Percentiles rank a stretch among this genome's conserved stretches.
Evolutionary conservation across 2,797 vertebrate genomes (phyloP).

Genomic region (Ambastaia sidthimunki): DNA sequence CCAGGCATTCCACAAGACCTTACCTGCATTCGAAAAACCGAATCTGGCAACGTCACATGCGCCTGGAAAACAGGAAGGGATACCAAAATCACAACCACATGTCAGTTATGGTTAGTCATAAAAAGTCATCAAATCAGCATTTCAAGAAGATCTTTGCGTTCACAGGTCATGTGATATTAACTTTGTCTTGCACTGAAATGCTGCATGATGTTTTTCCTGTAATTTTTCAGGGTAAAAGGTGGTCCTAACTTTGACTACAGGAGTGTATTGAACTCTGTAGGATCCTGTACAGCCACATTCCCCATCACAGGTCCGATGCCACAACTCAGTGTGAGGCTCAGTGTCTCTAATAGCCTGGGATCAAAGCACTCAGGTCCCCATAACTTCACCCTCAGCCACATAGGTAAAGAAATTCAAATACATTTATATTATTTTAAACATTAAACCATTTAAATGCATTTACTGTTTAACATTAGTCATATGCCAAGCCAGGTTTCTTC

Average conservation of each 20-base stretch:
- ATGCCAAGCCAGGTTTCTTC: too few species aligned
- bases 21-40: conserved; percentile 79
- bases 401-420: conserved; percentile 71
- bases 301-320: conserved; percentile 56
- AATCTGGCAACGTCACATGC: conserved; percentile 73
- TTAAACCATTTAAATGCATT: too few species aligned
- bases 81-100: conserved; percentile 69
- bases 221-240: conserved; percentile 51
- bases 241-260: not conserved
- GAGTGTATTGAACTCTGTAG: conserved; percentile 22
- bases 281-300: conserved; percentile 61
- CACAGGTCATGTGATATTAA: not conserved
- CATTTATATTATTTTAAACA: too few species aligned
- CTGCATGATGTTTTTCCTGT: not conserved
- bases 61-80: conserved; percentile 80
- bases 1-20: conserved; percentile 82
- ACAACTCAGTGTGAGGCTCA: conserved; percentile 76
- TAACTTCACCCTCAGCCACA: conserved; percentile 76
- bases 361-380: conserved; percentile 64
- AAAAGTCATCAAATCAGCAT: conserved; percentile 1
- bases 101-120: conserved; percentile 76
- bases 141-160: not conserved
- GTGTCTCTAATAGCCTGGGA: conserved; percentile 78
- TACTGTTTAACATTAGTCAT: too few species aligned
- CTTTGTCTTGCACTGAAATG: not conserved